A percentile compares a stretch with the other conserved stretches of the same genome.
Evolutionary conservation across 2,797 vertebrate genomes (phyloP).

Genomic region (Streptopelia turtur): DNA sequence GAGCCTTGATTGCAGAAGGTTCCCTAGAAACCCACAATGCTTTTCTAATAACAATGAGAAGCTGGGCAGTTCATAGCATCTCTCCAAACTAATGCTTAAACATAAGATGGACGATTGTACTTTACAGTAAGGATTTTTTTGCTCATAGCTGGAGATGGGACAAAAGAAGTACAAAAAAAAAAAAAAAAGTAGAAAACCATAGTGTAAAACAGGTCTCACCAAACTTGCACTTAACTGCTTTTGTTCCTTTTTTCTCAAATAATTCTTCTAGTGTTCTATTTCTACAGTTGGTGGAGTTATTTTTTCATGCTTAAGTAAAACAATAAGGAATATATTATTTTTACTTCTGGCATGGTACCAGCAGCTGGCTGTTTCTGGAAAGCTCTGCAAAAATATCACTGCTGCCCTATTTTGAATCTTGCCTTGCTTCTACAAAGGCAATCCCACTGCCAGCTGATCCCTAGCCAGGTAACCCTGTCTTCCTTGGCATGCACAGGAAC

Average conservation of each 20-base stretch:
- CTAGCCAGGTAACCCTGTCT: neutral
- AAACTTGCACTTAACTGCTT: neutral
- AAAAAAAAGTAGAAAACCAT: neutral
- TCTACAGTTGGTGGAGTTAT: neutral
- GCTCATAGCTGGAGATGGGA: neutral
- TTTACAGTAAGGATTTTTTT: neutral
- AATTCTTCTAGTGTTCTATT: neutral
- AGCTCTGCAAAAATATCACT: neutral
- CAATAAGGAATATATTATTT: neutral
- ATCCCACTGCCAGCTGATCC: neutral
- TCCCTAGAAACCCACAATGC: neutral
- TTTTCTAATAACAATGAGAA: neutral
- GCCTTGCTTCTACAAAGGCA: neutral
- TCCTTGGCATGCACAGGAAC: neutral
- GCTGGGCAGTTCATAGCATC: neutral
- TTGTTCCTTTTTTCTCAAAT: neutral
- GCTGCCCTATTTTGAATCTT: neutral
- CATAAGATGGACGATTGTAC: neutral
- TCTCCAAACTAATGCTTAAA: neutral
- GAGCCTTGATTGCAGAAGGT: neutral
- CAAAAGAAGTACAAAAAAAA: neutral
- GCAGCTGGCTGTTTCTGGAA: neutral
- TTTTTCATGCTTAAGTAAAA: neutral
- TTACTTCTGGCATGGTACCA: neutral
- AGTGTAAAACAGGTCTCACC: neutral